Percentiles rank a stretch among this genome's conserved stretches.
phyloP scores from a whole-genome alignment of 2,888 invertebrate genomes.

The Minunthozetes semirufus region DNA sequence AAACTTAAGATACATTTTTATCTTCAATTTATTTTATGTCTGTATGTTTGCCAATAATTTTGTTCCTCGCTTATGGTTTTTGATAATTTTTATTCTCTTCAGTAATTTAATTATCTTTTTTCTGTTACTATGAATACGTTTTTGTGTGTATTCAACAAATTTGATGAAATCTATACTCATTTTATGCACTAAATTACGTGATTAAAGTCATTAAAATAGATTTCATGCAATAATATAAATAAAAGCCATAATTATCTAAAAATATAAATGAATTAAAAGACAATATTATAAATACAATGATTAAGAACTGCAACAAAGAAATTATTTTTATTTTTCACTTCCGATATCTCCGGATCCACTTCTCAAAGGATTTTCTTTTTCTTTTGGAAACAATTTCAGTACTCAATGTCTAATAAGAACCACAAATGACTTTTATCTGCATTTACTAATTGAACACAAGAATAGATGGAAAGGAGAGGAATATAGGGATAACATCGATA shows the following conservation, averaged over 20 bases:
- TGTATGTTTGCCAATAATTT: background rate
- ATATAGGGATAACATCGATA: too few relatives aligned
- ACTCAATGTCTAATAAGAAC: constrained; percentile 5
- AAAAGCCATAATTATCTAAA: too few relatives aligned
- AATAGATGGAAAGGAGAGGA: too few relatives aligned
- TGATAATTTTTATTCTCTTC: background rate
- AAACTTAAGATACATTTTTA: background rate
- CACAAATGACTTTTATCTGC: constrained; percentile 13
- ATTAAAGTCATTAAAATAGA: background rate
- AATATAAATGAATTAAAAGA: too few relatives aligned
- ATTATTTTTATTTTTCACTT: background rate
- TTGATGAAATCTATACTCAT: background rate
- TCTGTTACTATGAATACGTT: background rate
- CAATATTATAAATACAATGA: background rate
- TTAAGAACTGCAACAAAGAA: background rate
- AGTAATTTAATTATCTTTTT: background rate
- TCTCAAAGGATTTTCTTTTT: too few relatives aligned
- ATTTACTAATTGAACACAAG: background rate
- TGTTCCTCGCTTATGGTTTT: background rate
- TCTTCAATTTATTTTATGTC: background rate
- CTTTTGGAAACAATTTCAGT: background rate
- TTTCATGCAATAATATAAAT: background rate
- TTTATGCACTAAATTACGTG: background rate
- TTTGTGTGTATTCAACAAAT: background rate
- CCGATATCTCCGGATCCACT: background rate